Conservation (phyloP, 2,113 vertebrate species). For the Otus sunia region DNA sequence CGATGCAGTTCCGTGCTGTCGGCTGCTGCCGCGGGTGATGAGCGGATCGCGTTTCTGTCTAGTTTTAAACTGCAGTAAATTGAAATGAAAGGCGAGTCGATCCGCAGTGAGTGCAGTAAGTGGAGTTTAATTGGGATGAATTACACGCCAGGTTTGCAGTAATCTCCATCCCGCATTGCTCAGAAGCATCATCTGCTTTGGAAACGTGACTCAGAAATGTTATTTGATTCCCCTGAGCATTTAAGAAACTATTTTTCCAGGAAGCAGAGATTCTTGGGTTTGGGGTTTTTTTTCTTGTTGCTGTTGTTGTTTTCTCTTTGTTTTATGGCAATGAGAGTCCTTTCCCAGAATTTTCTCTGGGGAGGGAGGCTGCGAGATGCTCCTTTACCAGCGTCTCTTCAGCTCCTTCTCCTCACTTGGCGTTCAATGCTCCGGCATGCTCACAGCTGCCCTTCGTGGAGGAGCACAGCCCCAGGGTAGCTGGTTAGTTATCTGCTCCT, state of each 20-base stretch:
- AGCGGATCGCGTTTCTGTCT: not conserved
- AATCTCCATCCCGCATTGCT: conserved; percentile 7
- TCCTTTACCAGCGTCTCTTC: not conserved
- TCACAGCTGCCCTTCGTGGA: not conserved
- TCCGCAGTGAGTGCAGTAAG: not conserved
- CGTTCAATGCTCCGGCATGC: rapidly evolving
- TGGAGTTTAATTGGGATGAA: conserved; percentile 42
- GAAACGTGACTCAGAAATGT: conserved; percentile 67
- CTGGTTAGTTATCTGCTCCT: not conserved
- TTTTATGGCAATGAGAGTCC: not conserved
- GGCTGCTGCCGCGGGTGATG: not conserved
- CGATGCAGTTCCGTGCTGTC: not conserved
- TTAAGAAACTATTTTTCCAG: conserved; percentile 62
- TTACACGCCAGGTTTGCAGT: conserved; percentile 48
- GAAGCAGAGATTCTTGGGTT: conserved; percentile 41
- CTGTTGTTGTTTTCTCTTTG: conserved; percentile 20
- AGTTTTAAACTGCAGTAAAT: not conserved
- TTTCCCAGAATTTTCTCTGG: conserved; percentile 24
- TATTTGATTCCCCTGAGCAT: conserved; percentile 48
- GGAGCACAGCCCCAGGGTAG: not conserved
- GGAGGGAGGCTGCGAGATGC: not conserved
- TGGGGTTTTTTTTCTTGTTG: not conserved
- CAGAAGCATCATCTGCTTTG: conserved; percentile 61
- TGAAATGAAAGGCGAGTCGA: not conserved
- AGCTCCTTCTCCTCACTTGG: not conserved